These are phyloP conservation scores for Phalacrocorax pelagicus DNA, from an alignment of 2,113 vertebrate species.

Conservation along the genomic window DNA sequence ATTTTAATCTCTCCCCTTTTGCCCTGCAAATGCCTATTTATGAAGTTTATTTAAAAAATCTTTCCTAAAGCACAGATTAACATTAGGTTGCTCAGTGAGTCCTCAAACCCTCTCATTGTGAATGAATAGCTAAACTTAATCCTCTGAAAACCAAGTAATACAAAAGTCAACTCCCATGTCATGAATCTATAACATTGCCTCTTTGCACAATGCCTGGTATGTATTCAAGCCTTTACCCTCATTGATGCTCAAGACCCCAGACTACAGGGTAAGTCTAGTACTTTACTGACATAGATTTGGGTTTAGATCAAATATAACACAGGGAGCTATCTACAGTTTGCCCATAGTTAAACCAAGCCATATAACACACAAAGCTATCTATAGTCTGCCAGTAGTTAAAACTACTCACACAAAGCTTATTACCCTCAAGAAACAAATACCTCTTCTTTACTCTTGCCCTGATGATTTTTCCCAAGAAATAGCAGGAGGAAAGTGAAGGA, in stretches of 20 bases:
- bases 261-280: background rate
- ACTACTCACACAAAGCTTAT: background rate
- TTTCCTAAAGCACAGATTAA: background rate
- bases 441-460: background rate
- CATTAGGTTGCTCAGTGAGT: background rate
- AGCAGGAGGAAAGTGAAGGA: background rate
- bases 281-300: background rate
- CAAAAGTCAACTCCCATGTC: background rate
- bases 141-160: constrained; percentile 22
- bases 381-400: background rate
- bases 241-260: background rate
- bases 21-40: background rate
- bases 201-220: background rate
- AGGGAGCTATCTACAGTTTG: background rate
- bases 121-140: constrained; percentile 15
- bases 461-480: background rate
- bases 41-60: constrained; percentile 10
- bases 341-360: background rate
- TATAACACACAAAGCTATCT: background rate
- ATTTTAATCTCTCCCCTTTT: background rate
- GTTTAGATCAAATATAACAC: background rate
- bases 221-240: constrained; percentile 16
- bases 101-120: background rate
- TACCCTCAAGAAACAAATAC: background rate
- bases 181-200: background rate